A percentile compares a stretch with the other conserved stretches of the same genome.
Evolutionary conservation across 1,140 invertebrate genomes (phyloP).

Genomic region (Macrosteles quadrilineatus): DNA sequence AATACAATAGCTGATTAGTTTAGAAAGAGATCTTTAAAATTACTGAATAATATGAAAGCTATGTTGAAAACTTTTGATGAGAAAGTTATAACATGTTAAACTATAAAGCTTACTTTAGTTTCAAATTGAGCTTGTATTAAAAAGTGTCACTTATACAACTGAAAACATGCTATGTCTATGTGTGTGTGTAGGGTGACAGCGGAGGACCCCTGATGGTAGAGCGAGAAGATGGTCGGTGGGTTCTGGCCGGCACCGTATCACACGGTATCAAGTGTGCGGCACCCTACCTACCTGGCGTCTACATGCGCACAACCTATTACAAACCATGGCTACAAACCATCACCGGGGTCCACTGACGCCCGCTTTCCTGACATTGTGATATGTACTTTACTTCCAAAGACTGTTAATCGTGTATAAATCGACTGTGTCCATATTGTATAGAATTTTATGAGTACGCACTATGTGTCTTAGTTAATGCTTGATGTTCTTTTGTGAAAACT

Average conservation of each 20-base stretch:
- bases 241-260: constrained; percentile 89
- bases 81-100: no score
- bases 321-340: constrained; percentile 87
- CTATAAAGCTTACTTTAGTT: no score
- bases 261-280: constrained; percentile 95
- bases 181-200: constrained; percentile 94
- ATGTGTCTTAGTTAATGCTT: constrained; percentile 10
- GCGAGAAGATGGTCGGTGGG: constrained; percentile 80
- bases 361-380: neutral
- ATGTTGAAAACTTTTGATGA: no score
- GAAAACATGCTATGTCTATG: no score
- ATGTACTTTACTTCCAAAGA: constrained; percentile 14
- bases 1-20: no score
- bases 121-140: no score
- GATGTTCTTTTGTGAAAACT: no score
- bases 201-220: constrained; percentile 88
- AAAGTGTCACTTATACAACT: no score
- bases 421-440: constrained; percentile 7
- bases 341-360: constrained; percentile 61
- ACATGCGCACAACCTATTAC: constrained; percentile 90
- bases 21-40: no score
- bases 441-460: neutral
- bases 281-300: constrained; percentile 85
- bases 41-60: no score
- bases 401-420: neutral